Base-by-base conservation (phyloP, 2,888 invertebrate genomes). In the Cephus nigrinus region DNA sequence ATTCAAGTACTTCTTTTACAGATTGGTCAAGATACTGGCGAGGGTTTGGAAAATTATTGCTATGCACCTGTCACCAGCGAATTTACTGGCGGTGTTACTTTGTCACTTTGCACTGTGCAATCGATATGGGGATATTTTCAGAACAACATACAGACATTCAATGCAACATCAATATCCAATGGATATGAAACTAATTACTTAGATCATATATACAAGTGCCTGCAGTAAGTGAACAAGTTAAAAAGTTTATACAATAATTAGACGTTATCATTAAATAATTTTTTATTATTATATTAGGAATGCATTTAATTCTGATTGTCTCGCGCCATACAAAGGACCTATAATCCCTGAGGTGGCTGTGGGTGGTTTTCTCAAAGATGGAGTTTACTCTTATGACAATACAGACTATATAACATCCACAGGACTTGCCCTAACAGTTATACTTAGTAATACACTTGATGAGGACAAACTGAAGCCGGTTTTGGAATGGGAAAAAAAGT, bases 241-340 rank as follows among this genome's bases (percentile, higher is more conserved):
- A 68, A 36, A 23, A 34, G 31, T 34, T 75, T 75, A 76, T 12
- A 11, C 36, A 35, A 36, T 15, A 73, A 77, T 73, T 69, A 12
- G 12, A 78, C 23, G 32, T 68, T 68, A 30, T 69, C 30, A 55
- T 77, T n/a, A 74, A n/a, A 33, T 0, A 30, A 84, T 86, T 35
- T 68, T 74, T 71, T 75, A 15, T 35, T 40, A 73, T 73, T 76
- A 15, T 15, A 40, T 40, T 79, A 94, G 94, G 84, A 93, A 93
- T 79, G 92, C 94, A 0, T 94, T 93, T 85, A 90, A 92, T 86
- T 91, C 93, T 4, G 92, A 93, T 0, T 99, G 99, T 90, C 92
- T 98, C 78, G 96, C 96, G 0, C 93, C 95, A 0, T 98, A 96
- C 92, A 98, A 98, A 40, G 98, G 98, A 1, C 98, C 98, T 1